phyloP scores from a whole-genome alignment of 2,113 vertebrate genomes.

The Syngnathus floridae region DNA sequence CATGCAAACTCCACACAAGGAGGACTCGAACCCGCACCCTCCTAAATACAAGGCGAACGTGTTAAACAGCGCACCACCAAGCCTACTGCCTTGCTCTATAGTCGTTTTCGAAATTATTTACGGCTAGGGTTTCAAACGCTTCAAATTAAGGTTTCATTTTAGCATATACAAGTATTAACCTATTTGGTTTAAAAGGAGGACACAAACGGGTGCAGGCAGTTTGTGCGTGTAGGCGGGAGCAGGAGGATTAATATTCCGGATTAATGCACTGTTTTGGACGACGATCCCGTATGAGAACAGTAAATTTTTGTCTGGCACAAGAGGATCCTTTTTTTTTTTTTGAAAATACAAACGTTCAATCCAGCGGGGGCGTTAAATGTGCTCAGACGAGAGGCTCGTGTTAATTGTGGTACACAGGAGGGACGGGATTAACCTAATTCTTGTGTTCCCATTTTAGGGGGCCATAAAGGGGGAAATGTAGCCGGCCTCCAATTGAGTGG shows the following conservation, averaged over 20 bases:
- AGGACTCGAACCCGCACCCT: too few relatives aligned
- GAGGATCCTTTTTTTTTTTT: slow-evolving; percentile 26
- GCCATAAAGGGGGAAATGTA: neutral
- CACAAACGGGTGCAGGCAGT: slow-evolving; percentile 13
- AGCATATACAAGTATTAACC: slow-evolving; percentile 25
- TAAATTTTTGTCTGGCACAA: slow-evolving; percentile 25
- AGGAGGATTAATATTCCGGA: slow-evolving; percentile 47
- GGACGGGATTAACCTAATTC: slow-evolving; percentile 59
- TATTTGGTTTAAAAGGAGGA: slow-evolving; percentile 32
- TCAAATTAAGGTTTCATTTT: too few relatives aligned
- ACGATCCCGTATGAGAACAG: slow-evolving; percentile 29
- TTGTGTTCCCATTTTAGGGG: slow-evolving; percentile 18
- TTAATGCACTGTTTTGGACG: slow-evolving; percentile 34
- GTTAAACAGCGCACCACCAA: too few relatives aligned
- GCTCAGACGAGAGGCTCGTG: slow-evolving; percentile 27
- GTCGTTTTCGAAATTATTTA: too few relatives aligned
- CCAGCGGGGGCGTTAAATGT: slow-evolving; percentile 22
- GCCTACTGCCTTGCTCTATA: too few relatives aligned
- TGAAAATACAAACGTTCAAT: slow-evolving; percentile 31
- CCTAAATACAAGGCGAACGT: too few relatives aligned
- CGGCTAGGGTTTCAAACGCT: too few relatives aligned
- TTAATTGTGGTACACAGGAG: slow-evolving; percentile 47
- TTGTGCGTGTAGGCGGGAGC: slow-evolving; percentile 15
- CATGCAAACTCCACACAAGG: too few relatives aligned
- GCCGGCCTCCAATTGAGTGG: neutral